Evolutionary conservation across 2,113 vertebrate genomes (phyloP).

Genomic region (Nerophis lumbriciformis): DNA sequence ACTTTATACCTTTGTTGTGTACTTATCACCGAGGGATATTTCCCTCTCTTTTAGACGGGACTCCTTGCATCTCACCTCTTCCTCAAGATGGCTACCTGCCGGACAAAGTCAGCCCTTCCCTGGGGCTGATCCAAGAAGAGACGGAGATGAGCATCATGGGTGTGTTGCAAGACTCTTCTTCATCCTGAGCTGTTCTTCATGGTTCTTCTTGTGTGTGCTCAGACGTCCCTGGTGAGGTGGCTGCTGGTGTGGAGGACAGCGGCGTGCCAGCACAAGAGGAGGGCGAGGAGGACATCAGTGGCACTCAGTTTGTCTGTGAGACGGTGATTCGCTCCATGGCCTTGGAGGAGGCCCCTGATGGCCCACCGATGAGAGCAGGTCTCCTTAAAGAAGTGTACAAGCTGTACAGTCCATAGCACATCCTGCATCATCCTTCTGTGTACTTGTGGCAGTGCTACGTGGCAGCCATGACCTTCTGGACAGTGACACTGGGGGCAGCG

Average conservation of each 20-base stretch:
- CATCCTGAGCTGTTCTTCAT: neutral
- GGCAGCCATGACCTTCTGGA: neutral
- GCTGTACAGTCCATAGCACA: too few species aligned
- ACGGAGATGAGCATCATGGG: conserved; percentile 77
- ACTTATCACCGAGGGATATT: too few species aligned
- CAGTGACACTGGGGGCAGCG: conserved; percentile 23
- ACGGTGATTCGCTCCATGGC: conserved; percentile 91
- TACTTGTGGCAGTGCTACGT: too few species aligned
- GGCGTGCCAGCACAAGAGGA: conserved; percentile 76
- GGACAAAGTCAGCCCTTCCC: conserved; percentile 74
- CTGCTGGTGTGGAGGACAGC: conserved; percentile 48
- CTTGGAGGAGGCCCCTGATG: conserved; percentile 84
- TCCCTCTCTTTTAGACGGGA: conserved; percentile 74
- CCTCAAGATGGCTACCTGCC: conserved; percentile 79
- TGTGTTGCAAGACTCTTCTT: conserved; percentile 39
- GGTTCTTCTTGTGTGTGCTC: neutral
- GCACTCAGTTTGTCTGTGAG: conserved; percentile 93
- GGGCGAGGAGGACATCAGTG: conserved; percentile 84
- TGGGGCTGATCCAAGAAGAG: conserved; percentile 86
- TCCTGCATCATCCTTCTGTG: too few species aligned
- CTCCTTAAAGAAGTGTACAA: too few species aligned
- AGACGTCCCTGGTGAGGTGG: conserved; percentile 45
- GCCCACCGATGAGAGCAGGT: conserved; percentile 67
- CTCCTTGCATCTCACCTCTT: conserved; percentile 87
- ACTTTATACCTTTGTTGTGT: too few species aligned